phyloP scores from a whole-genome alignment of 2,888 invertebrate species.

The Itoplectis maculator region DNA sequence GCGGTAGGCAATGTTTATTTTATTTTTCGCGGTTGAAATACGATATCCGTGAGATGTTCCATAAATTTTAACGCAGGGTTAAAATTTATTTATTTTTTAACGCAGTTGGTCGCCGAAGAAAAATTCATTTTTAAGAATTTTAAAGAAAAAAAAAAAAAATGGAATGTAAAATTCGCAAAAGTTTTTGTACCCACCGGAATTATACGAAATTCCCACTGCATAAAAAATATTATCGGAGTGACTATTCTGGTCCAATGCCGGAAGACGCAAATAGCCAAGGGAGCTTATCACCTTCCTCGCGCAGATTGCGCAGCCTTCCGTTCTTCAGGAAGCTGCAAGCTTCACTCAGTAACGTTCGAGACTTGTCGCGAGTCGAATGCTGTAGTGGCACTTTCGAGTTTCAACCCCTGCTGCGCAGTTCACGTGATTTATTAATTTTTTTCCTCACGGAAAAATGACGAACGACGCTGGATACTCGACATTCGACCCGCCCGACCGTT shows the following conservation, averaged over 20 bases:
- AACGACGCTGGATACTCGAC: constrained; percentile 70
- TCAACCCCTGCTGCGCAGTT: not conserved
- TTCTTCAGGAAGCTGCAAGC: constrained; percentile 20
- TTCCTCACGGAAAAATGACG: constrained; percentile 55
- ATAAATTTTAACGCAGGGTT: no score
- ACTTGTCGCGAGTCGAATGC: constrained; percentile 3
- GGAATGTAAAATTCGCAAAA: no score
- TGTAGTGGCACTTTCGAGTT: not conserved
- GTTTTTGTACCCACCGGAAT: not conserved
- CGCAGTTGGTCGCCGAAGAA: no score
- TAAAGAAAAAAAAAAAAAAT: no score
- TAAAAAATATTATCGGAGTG: not conserved
- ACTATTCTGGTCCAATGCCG: constrained; percentile 21
- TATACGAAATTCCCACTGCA: not conserved
- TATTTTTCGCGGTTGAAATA: no score
- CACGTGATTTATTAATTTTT: not conserved
- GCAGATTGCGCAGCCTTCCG: constrained; percentile 9
- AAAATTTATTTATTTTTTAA: no score
- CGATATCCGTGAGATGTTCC: no score
- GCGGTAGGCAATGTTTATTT: no score
- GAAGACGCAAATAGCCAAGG: constrained; percentile 4
- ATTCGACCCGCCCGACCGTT: constrained; percentile 69
- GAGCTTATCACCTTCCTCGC: constrained; percentile 17
- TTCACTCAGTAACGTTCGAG: constrained; percentile 47
- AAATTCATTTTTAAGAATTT: no score